Evolutionary conservation across 2,888 invertebrate genomes (phyloP).

Genomic region (Lithophane ornitopus): DNA sequence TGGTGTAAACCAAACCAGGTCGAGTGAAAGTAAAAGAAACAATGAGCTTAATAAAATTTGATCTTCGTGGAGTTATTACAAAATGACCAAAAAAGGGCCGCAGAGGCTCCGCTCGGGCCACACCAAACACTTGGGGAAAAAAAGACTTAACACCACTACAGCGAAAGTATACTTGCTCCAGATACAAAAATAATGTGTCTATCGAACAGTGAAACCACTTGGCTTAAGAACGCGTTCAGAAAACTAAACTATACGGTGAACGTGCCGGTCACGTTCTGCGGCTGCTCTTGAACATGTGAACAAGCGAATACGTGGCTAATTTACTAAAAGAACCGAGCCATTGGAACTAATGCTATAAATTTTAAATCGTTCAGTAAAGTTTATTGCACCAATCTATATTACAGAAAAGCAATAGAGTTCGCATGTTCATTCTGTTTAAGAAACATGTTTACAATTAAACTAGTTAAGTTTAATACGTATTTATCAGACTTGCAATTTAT

Average conservation of each 20-base stretch:
- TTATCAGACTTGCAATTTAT: constrained; percentile 29
- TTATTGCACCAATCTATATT: neutral
- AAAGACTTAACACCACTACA: constrained; percentile 66
- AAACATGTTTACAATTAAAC: constrained; percentile 14
- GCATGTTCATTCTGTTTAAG: neutral
- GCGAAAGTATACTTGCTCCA: constrained; percentile 83
- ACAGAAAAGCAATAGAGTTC: constrained; percentile 19
- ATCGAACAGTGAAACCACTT: constrained; percentile 84
- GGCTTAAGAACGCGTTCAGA: constrained; percentile 75
- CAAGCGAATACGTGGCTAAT: constrained; percentile 64
- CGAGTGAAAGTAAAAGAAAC: constrained; percentile 65
- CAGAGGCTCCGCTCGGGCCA: constrained; percentile 45
- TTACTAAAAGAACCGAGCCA: constrained; percentile 40
- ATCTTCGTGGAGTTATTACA: constrained; percentile 42
- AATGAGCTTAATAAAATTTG: constrained; percentile 42
- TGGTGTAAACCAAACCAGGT: constrained; percentile 47
- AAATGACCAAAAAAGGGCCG: constrained; percentile 60
- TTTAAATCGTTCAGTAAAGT: neutral
- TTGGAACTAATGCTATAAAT: constrained; percentile 2
- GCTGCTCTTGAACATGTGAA: constrained; percentile 68
- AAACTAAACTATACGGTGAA: constrained; percentile 72
- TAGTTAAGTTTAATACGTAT: constrained; percentile 9
- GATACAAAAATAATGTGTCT: constrained; percentile 82
- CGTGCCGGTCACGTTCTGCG: constrained; percentile 53
- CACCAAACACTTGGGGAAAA: constrained; percentile 54